These are phyloP conservation scores for Catharus minimus DNA, from an alignment of 2,113 vertebrate genomes.

Conservation along the genomic window DNA sequence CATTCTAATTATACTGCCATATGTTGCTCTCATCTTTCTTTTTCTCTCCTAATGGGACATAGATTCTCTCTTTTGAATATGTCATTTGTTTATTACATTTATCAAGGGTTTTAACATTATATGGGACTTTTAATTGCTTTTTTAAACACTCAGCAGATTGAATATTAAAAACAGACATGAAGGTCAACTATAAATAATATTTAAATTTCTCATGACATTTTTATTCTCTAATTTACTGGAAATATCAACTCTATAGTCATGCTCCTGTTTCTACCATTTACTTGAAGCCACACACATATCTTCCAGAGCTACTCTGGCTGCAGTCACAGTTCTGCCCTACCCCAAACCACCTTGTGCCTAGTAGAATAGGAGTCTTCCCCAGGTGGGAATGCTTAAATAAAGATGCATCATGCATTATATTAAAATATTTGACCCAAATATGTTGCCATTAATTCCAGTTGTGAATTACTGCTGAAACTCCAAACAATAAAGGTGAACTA, in stretches of 20 bases:
- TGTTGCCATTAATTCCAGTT: neutral
- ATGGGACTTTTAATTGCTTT: slow-evolving; percentile 65
- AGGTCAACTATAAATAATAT: slow-evolving; percentile 53
- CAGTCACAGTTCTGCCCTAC: neutral
- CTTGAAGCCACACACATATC: neutral
- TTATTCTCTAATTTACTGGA: slow-evolving; percentile 38
- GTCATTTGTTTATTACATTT: slow-evolving; percentile 69
- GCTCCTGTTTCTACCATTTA: neutral
- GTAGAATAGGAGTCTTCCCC: neutral
- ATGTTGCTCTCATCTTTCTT: slow-evolving; percentile 70
- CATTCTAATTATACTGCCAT: slow-evolving; percentile 70
- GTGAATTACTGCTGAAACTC: neutral
- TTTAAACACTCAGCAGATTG: slow-evolving; percentile 46
- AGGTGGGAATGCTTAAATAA: neutral
- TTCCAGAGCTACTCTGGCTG: neutral
- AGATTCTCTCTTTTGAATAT: slow-evolving; percentile 66
- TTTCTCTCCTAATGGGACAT: slow-evolving; percentile 64
- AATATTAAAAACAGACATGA: slow-evolving; percentile 59
- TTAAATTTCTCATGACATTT: slow-evolving; percentile 45
- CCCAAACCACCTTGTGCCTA: neutral
- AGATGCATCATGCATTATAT: neutral
- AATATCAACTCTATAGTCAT: neutral
- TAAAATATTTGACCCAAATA: neutral
- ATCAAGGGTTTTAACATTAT: slow-evolving; percentile 64
- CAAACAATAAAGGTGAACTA: neutral